Conservation (phyloP, 2,797 vertebrate genomes). For the Mormyrus proboscirostris region DNA sequence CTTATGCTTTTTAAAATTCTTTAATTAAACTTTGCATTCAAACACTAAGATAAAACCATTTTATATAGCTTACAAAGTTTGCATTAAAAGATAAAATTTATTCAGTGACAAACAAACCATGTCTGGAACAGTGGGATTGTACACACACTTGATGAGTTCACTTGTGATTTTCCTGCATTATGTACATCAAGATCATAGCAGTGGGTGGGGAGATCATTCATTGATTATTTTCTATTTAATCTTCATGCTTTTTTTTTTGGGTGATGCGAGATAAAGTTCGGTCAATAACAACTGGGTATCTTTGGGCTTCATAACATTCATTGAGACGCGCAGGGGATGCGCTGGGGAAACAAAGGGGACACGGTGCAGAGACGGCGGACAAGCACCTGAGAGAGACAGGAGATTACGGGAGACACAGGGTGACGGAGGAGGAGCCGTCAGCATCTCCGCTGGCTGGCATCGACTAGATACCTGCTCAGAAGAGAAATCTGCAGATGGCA, state of each 20-base stretch:
- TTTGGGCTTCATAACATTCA: conserved; percentile 12
- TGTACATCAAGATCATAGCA: neutral
- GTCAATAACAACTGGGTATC: neutral
- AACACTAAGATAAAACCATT: neutral
- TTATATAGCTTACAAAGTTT: neutral
- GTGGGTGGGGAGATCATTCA: neutral
- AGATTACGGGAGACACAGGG: neutral
- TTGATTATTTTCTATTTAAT: neutral
- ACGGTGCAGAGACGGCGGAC: neutral
- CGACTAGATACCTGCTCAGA: neutral
- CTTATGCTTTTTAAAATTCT: neutral
- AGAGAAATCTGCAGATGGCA: neutral
- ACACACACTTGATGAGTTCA: neutral
- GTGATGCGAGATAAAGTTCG: neutral
- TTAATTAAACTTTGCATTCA: conserved; percentile 16
- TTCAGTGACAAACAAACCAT: neutral
- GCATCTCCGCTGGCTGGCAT: neutral
- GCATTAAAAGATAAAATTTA: conserved; percentile 6
- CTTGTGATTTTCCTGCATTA: conserved; percentile 10
- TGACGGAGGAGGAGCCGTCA: neutral
- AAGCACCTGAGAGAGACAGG: neutral
- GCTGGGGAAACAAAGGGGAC: neutral
- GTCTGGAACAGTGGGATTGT: neutral
- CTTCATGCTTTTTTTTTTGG: neutral
- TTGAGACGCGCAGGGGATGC: neutral